These are phyloP conservation scores for Saxidomus purpurata DNA, from an alignment of 1,140 invertebrate genomes.

Conservation along the genomic window DNA sequence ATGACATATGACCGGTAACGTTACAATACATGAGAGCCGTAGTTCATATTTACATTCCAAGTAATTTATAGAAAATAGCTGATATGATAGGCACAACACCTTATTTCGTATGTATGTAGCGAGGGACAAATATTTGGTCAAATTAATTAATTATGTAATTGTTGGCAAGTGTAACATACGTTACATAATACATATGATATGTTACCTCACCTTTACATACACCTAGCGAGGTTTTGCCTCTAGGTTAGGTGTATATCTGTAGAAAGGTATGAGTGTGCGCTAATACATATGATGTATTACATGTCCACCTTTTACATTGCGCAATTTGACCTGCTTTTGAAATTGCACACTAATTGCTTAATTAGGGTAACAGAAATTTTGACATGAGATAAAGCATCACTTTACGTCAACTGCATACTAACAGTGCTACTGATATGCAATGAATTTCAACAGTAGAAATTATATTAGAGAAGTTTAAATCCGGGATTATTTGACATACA, in stretches of 20 bases:
- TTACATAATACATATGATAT: constrained; percentile 5
- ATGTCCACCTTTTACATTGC: constrained; percentile 16
- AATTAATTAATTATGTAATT: constrained; percentile 35
- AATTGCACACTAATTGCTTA: too few relatives aligned
- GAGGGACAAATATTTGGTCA: neutral
- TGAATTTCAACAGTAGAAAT: too few relatives aligned
- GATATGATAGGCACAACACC: too few relatives aligned
- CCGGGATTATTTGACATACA: neutral
- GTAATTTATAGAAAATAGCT: too few relatives aligned
- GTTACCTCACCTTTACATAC: constrained; percentile 13
- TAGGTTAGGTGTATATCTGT: neutral
- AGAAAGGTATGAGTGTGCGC: neutral
- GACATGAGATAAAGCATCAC: too few relatives aligned
- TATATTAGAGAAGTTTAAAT: neutral
- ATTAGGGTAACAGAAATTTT: too few relatives aligned
- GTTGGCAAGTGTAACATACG: constrained; percentile 35
- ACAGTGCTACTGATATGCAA: too few relatives aligned
- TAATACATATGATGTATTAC: constrained; percentile 10
- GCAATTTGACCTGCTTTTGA: neutral
- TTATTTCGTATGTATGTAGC: too few relatives aligned
- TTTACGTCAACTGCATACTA: too few relatives aligned
- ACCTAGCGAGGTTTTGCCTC: neutral
- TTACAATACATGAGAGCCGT: too few relatives aligned
- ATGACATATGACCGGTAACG: too few relatives aligned
- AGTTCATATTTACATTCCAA: too few relatives aligned